These are phyloP conservation scores for Ferdinandea cuprea DNA, from an alignment of 2,888 invertebrate species.

Conservation along the genomic window DNA sequence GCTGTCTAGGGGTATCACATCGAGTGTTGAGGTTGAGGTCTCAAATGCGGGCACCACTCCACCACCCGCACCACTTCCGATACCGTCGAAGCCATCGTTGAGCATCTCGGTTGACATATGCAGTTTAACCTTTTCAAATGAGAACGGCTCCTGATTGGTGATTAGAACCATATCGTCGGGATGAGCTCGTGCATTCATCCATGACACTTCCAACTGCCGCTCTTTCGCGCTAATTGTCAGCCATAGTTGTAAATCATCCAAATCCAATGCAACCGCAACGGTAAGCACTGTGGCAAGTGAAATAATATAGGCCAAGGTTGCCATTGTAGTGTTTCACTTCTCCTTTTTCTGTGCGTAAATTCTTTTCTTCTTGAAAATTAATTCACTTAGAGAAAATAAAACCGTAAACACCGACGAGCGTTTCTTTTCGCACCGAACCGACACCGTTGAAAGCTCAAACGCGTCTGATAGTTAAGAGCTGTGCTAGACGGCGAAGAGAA, in stretches of 20 bases:
- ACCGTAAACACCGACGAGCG: slow-evolving; percentile 8
- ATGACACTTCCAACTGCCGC: slow-evolving; percentile 81
- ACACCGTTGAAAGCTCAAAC: slow-evolving; percentile 64
- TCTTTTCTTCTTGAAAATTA: slow-evolving; percentile 44
- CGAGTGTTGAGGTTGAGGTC: slow-evolving; percentile 54
- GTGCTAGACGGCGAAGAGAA: slow-evolving; percentile 8
- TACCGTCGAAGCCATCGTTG: slow-evolving; percentile 75
- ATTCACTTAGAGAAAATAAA: slow-evolving; percentile 9
- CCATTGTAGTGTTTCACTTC: slow-evolving; percentile 38
- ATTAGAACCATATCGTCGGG: slow-evolving; percentile 79
- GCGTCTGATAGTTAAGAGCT: slow-evolving; percentile 48
- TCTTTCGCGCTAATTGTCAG: slow-evolving; percentile 81
- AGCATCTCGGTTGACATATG: slow-evolving; percentile 76
- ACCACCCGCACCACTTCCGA: slow-evolving; percentile 63
- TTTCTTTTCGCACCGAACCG: slow-evolving; percentile 27
- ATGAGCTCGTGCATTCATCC: slow-evolving; percentile 80
- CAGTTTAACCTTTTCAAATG: slow-evolving; percentile 77
- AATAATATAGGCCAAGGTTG: slow-evolving; percentile 39
- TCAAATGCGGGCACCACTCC: slow-evolving; percentile 76
- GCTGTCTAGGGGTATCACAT: slow-evolving; percentile 56
- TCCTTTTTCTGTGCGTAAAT: slow-evolving; percentile 11
- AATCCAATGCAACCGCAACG: slow-evolving; percentile 11
- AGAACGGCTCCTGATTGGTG: slow-evolving; percentile 79
- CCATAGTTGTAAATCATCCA: slow-evolving; percentile 77
- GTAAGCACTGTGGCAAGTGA: slow-evolving; percentile 6